Base-by-base conservation (phyloP, 2,113 vertebrate genomes). In the Motacilla tschutschensis region DNA sequence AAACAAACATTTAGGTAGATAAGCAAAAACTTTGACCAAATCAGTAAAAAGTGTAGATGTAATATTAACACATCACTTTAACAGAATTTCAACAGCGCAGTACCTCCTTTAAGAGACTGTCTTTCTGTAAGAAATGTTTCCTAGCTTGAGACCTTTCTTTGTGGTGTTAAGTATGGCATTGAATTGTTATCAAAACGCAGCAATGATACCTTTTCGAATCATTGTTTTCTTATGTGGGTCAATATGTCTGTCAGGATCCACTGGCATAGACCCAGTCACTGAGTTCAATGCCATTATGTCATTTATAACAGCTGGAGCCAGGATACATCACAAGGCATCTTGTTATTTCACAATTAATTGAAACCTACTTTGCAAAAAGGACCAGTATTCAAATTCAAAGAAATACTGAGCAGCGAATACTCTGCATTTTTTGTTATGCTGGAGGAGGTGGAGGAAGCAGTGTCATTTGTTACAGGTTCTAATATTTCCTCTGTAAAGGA, bases 281-380 rank as follows among this genome's bases (percentile, higher is more conserved):
- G 74, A 90, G 57, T 79, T 89, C 54, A 81, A 5, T 79, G 70
- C 54, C 66, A 17, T 89, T 72, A 66, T 51, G 66, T 81, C 58
- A 81, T 51, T 85, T 85, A 8, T 50, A 85, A 75, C 63, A 91
- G 55, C 80, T 86, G 71, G 47, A 90, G 35, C 74, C 90, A 79
- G 85, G 71, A 22, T 62, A 33, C 28, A 79, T 79, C 80, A 89
- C 78, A 87, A 92, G 57, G 55, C 4, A 0, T 70, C 81, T 66
- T 79, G 26, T 76, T 14, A 24, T 73, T 83, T 73, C 62, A 57
- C 86, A 88, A 76, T 55, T 75, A 82, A 79, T 71, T 57, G 83
- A 77, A 73, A 51, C 14, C 33, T 55, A 63, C 14, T 84, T 79
- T 72, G 47, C 51, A 46, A 66, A 73, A 65, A 40, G 29, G 33